Base-by-base conservation (phyloP, 2,888 invertebrate genomes). In the Nineta flava region DNA sequence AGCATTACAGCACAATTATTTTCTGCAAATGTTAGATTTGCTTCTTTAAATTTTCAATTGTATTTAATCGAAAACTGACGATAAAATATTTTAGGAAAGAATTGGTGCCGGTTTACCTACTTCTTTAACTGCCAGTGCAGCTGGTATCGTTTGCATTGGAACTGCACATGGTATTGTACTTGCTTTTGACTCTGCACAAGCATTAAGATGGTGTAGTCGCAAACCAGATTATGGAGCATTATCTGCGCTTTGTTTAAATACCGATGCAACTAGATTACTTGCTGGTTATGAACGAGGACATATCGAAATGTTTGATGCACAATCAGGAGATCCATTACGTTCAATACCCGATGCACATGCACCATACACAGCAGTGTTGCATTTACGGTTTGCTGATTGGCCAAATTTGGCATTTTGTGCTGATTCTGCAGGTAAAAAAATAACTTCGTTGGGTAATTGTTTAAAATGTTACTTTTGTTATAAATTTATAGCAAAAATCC, bases 141-240 rank as follows among this genome's bases (percentile, higher is more conserved):
- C 79, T 7, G 81, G 83, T 49, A 79, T 84, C 66, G 77, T 94
- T 53, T 87, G 87, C n/a, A 79, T 95, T 31, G 96, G 96, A 35
- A 96, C 94, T 31, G 91, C 93, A 21, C 92, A 94, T 67, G 95
- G 96, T 1, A 81, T 91, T 56, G 77, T 93, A 49, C 71, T 96
- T 26, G 81, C 90, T 49, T 92, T 91, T 68, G 87, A 88, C 72
- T 72, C 77, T 47, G 81, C 87, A 41, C 94, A 95, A 68, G 86
- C 86, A 9, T 68, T 95, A 55, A 81, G 88, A 61, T 95, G 92
- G 91, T 93, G 90, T 55, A 83, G 82, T 59, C 72, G 83, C 56
- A 82, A 83, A 54, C 69, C 72, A 46, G 79, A 82, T 58, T 80
- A 83, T 61, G 86, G 85, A 17, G 86, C 87, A 1, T 83, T 90